Base-by-base conservation (phyloP, 1,140 invertebrate genomes). In the Nomia melanderi region DNA sequence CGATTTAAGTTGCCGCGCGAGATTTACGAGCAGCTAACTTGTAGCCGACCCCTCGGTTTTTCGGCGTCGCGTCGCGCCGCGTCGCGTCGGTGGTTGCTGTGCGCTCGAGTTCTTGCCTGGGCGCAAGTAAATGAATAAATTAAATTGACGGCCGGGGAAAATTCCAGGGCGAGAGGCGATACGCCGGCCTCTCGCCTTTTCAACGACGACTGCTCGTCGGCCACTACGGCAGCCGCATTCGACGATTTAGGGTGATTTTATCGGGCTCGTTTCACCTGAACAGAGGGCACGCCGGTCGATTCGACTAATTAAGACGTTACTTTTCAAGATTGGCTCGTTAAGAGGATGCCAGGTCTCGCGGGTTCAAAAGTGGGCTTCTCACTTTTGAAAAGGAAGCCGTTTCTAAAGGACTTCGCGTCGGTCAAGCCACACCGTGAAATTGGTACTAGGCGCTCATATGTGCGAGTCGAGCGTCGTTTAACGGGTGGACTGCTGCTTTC, bases 291-390 rank as follows among this genome's bases (percentile, higher is more conserved):
- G 31, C 9, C 14, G 1, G 9, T 17, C 27, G 53, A 27, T 70
- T 57, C 47, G 59, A 65, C 50, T 67, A 82, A 82, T 82, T 79
- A 63, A 50, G 11, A 70, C 20, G 80, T 78, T 70, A 59, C 65
- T 54, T 74, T 70, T 33, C 12, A 73, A 60, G 73, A 70, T 82
- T 39, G 39, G 44, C 60, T 78, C 47, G 63, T 74, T 54, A 59
- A 56, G 25, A 20, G 14, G 23, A 14, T n/a, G 44, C 50, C 29
- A 7, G 5, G 8, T 5, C 7, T 25, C 27, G 27, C 14, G 50
- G 41, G 44, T 78, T 64, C 50, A 36, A n/a, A n/a, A 82, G 67
- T 53, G 20, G 12, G 39, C 41, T 79, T 50, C 50, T 65, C 27
- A 31, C 31, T 44, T 60, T 44, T 56, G 54, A 82, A 79, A 14